These are phyloP conservation scores for Bacillus rossius DNA, from an alignment of 1,140 invertebrate species.

Conservation along the genomic window DNA sequence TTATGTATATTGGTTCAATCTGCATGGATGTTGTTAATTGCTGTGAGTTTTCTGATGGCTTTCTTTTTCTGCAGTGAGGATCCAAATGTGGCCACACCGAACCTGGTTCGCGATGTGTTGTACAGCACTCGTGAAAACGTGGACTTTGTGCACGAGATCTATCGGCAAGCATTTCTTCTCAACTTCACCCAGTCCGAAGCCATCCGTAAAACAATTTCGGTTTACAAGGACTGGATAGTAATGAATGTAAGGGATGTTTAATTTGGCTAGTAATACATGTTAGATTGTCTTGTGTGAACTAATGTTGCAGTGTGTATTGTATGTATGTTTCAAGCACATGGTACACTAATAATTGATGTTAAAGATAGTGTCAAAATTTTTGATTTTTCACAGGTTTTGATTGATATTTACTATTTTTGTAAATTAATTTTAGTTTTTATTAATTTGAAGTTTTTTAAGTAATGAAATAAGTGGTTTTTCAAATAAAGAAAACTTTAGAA, in stretches of 20 bases:
- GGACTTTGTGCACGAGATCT: conserved; percentile 92
- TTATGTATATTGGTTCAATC: too few species aligned
- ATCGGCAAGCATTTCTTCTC: conserved; percentile 87
- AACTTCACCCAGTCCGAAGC: conserved; percentile 84
- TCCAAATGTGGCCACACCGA: conserved; percentile 40
- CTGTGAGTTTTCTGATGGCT: too few species aligned
- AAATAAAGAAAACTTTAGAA: too few species aligned
- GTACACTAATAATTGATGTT: too few species aligned
- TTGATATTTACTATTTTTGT: neutral
- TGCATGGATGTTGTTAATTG: too few species aligned
- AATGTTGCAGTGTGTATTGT: neutral
- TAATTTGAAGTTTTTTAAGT: too few species aligned
- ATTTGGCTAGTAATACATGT: neutral
- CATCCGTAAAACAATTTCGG: conserved; percentile 81
- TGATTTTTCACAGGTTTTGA: neutral
- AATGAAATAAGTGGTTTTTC: too few species aligned
- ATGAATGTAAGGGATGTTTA: conserved; percentile 59
- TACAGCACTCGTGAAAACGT: conserved; percentile 88
- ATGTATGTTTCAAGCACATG: neutral
- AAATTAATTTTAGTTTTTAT: neutral
- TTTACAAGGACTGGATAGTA: conserved; percentile 97
- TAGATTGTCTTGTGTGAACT: conserved; percentile 20
- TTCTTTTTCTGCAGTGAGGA: conserved; percentile 34
- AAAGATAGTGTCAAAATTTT: neutral
- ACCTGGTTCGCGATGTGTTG: conserved; percentile 77